Evolutionary conservation across 1,140 invertebrate genomes (phyloP).

Genomic region (Tribolium madens): DNA sequence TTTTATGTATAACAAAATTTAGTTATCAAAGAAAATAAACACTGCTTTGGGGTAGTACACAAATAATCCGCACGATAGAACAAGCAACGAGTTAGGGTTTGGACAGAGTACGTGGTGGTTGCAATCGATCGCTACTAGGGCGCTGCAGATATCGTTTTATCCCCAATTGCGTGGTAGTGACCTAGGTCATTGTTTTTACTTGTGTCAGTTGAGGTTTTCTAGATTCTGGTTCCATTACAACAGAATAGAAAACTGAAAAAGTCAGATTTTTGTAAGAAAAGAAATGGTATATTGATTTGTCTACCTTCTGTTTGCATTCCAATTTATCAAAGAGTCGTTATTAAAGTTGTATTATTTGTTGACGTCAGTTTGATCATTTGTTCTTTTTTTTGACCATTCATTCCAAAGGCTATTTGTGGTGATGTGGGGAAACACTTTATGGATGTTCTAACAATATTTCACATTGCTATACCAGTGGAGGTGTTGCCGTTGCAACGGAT

Average conservation of each 20-base stretch:
- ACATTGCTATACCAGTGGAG: constrained; percentile 15
- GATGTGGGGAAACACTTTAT: constrained; percentile 18
- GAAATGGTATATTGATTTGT: not conserved
- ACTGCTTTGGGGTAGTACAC: not conserved
- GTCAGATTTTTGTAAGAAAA: not conserved
- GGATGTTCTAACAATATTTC: constrained; percentile 10
- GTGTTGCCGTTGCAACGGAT: constrained; percentile 25
- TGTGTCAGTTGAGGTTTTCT: not conserved
- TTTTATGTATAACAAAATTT: not conserved
- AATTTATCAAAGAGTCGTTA: not conserved
- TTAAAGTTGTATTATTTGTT: no score
- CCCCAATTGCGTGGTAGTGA: constrained; percentile 23
- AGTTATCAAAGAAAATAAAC: constrained; percentile 7
- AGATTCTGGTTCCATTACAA: not conserved
- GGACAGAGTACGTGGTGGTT: constrained; percentile 4
- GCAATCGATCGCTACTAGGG: constrained; percentile 30
- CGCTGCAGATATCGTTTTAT: constrained; percentile 33
- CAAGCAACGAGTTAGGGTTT: constrained; percentile 2
- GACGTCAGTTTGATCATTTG: not conserved
- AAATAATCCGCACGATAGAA: constrained; percentile 10
- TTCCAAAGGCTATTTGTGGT: constrained; percentile 16
- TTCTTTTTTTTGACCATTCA: constrained; percentile 19
- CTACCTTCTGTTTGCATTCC: not conserved
- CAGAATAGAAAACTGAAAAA: not conserved
- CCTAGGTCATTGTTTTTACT: constrained; percentile 32